Base-by-base conservation (phyloP, 2,888 invertebrate species). In the Orthonevra nobilis region DNA sequence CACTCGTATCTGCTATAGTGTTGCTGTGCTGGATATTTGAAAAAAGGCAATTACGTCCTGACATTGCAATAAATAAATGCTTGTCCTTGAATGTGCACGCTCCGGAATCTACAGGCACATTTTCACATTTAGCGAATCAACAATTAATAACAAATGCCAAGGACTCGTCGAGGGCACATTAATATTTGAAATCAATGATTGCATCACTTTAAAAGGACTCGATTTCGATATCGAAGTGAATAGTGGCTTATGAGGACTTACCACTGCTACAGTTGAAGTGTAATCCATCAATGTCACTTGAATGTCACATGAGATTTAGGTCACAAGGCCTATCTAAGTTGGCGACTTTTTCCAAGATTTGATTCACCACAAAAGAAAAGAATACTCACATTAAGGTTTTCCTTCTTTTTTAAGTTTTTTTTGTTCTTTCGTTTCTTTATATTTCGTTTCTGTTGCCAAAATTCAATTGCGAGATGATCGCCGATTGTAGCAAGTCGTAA, bases 211-310 rank as follows among this genome's bases (percentile, higher is more conserved):
- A 26, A 48, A 40, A 32, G n/a, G 50, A 56, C 23, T 9, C 12
- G 10, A 17, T 23, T 46, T 12, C 15, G 30, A n/a, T 40, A 9
- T 20, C 38, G 17, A 19, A 40, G 40, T 5, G n/a, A 40, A 9
- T n/a, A n/a, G 23, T 44, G 14, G 7, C 30, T 60, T 30, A 34
- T 10, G 32, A 46, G 28, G 28, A 30, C 10, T 28, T 28, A 15
- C 26, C n/a, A 60, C n/a, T 42, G 17, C 32, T 23, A 12, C 42
- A 56, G 26, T 26, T 14, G 10, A 5, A 17, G 17, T 32, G 36
- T 52, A 70, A 77, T 77, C 70, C 50, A 50, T 77, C 77, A 70
- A 64, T 70, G 64, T 77, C 77, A 64, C 26, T 15, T 26, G 15
- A 34, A 54, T 56, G 48, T 28, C 60, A 66, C n/a, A 42, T 30